phyloP scores from a whole-genome alignment of 2,113 vertebrate genomes.

The Sitta europaea region DNA sequence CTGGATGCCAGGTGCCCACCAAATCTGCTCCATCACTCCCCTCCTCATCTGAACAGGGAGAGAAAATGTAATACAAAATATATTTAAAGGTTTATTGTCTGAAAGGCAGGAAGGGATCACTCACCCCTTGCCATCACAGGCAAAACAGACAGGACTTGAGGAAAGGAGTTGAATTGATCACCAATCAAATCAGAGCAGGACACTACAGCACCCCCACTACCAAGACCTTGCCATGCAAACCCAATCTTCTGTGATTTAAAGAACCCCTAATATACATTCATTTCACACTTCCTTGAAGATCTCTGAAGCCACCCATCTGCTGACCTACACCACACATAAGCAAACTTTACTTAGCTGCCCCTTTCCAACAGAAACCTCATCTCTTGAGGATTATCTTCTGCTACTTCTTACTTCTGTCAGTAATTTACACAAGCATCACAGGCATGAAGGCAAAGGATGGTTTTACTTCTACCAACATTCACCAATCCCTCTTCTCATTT shows the following conservation, averaged over 20 bases:
- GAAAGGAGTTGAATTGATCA: background rate
- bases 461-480: background rate
- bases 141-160: background rate
- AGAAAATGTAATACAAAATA: background rate
- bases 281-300: background rate
- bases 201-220: background rate
- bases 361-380: background rate
- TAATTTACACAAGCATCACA: background rate
- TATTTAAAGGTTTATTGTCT: background rate
- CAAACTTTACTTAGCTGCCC: background rate
- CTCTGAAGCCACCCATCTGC: background rate
- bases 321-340: background rate
- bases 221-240: background rate
- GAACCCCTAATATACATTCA: rapidly evolving
- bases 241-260: background rate
- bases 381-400: background rate
- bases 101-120: background rate
- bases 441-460: rapidly evolving
- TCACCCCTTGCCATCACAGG: rapidly evolving
- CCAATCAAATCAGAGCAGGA: background rate
- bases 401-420: background rate
- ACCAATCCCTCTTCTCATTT: background rate
- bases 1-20: background rate
- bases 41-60: background rate
- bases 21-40: background rate